Conservation (phyloP, 2,797 vertebrate genomes). For the Danio kyathit region DNA sequence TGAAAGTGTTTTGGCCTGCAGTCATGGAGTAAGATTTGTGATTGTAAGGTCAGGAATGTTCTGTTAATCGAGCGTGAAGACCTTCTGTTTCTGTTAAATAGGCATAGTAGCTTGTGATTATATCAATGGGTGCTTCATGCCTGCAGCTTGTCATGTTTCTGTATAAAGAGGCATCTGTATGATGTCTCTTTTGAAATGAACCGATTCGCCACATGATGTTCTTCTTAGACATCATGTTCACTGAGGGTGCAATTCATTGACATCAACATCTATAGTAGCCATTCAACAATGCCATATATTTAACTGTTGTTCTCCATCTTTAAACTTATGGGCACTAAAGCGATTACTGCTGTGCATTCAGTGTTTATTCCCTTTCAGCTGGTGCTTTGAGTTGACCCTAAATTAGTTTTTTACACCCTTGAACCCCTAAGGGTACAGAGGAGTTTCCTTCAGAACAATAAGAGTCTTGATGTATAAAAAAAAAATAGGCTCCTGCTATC, state of each 20-base stretch:
- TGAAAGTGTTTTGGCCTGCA: slow-evolving; percentile 29
- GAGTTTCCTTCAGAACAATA: slow-evolving; percentile 49
- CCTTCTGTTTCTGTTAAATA: slow-evolving; percentile 39
- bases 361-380: slow-evolving; percentile 34
- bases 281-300: slow-evolving; percentile 34
- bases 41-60: slow-evolving; percentile 34
- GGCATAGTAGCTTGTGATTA: slow-evolving; percentile 38
- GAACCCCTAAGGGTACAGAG: slow-evolving; percentile 29
- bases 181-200: slow-evolving; percentile 34
- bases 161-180: slow-evolving; percentile 34
- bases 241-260: slow-evolving; percentile 30
- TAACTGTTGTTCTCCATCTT: slow-evolving; percentile 17
- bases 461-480: slow-evolving; percentile 18
- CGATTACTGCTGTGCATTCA: slow-evolving; percentile 33
- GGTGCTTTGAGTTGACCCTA: slow-evolving; percentile 38
- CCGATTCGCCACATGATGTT: slow-evolving; percentile 24
- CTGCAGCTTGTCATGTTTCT: slow-evolving; percentile 47
- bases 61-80: slow-evolving; percentile 43
- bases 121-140: slow-evolving; percentile 54
- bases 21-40: slow-evolving; percentile 45
- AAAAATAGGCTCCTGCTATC: slow-evolving; percentile 1
- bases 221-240: slow-evolving; percentile 20
- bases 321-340: slow-evolving; percentile 40
- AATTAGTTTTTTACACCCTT: slow-evolving; percentile 51
- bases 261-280: not conserved